Conservation (phyloP, 2,888 invertebrate genomes). For the Torymus tubicola region DNA sequence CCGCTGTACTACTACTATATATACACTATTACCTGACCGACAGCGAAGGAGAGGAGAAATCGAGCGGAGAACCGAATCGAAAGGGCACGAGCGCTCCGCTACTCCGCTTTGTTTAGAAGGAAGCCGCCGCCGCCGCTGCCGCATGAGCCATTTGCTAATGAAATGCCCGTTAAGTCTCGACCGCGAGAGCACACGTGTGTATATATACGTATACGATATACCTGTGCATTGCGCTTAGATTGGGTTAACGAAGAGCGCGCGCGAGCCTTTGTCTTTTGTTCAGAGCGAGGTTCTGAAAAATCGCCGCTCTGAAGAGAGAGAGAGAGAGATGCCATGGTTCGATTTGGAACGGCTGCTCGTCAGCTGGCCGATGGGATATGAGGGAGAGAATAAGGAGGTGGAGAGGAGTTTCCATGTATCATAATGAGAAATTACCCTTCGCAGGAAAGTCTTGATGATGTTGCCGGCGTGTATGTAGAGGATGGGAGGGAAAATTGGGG, state of each 20-base stretch:
- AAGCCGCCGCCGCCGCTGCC: background rate
- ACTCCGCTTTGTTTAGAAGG: conserved; percentile 34
- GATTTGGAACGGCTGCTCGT: conserved; percentile 9
- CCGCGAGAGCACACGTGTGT: background rate
- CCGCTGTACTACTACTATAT: too few relatives aligned
- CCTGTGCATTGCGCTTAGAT: conserved; percentile 34
- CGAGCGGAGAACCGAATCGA: conserved; percentile 27
- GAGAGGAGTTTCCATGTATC: conserved; percentile 8
- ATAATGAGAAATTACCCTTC: conserved; percentile 33
- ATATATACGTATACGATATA: conserved; percentile 7
- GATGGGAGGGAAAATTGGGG: too few relatives aligned
- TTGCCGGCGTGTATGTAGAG: too few relatives aligned
- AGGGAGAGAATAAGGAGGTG: background rate
- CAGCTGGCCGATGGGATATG: conserved; percentile 1
- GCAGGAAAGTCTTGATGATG: conserved; percentile 1
- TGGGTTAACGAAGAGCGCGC: conserved; percentile 51
- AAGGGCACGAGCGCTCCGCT: conserved; percentile 16
- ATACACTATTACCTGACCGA: conserved; percentile 37
- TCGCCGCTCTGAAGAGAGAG: background rate
- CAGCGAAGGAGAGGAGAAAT: conserved; percentile 27
- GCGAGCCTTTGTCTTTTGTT: conserved; percentile 48
- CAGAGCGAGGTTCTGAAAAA: conserved; percentile 34
- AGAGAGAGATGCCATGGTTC: conserved; percentile 7
- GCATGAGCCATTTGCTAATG: conserved; percentile 52
- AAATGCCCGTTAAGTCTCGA: conserved; percentile 47